Conservation (phyloP, 2,113 vertebrate genomes). For the Dasypus novemcinctus region DNA sequence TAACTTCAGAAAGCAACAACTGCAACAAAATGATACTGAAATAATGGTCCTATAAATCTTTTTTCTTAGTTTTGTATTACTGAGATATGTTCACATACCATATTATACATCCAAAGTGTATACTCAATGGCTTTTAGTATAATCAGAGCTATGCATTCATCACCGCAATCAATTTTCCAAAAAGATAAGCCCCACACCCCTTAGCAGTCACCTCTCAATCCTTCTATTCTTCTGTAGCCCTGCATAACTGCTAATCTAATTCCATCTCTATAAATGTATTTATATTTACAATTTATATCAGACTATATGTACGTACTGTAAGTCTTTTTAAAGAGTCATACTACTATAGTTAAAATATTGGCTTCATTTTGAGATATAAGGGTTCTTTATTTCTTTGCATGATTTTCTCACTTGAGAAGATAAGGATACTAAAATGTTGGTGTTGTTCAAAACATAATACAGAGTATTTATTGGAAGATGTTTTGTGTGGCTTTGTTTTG, state of each 20-base stretch:
- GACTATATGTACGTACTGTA: background rate
- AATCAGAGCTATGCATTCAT: too few relatives aligned
- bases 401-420: background rate
- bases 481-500: background rate
- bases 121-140: too few relatives aligned
- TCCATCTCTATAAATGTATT: too few relatives aligned
- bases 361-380: background rate
- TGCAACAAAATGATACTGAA: background rate
- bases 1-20: background rate
- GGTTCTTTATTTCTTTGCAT: background rate
- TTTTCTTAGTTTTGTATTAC: too few relatives aligned
- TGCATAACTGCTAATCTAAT: too few relatives aligned
- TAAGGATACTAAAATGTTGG: background rate
- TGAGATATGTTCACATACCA: too few relatives aligned
- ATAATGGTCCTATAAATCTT: background rate
- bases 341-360: background rate
- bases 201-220: too few relatives aligned
- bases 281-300: too few relatives aligned
- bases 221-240: too few relatives aligned
- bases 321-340: background rate
- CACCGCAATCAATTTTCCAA: too few relatives aligned
- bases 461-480: background rate
- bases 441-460: background rate
- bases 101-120: too few relatives aligned
- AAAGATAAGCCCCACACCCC: too few relatives aligned